These are phyloP conservation scores for Podargus strigoides DNA, from an alignment of 2,797 vertebrate species.

Conservation along the genomic window DNA sequence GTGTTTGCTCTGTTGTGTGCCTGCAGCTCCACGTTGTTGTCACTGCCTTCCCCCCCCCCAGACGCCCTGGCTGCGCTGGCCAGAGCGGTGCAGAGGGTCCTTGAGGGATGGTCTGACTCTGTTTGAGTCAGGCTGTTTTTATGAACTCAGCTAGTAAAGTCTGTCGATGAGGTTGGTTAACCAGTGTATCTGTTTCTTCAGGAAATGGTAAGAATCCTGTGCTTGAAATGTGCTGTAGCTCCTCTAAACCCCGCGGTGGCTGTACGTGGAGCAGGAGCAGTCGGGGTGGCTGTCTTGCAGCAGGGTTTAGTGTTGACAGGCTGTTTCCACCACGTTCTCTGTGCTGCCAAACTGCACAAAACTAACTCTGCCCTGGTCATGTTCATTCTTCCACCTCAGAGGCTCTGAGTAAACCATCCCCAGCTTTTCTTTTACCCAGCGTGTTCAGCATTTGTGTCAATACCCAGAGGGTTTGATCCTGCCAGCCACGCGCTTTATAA, in stretches of 20 bases:
- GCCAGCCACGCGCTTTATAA: fast-evolving
- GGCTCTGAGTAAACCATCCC: neutral
- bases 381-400: fast-evolving
- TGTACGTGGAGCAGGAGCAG: fast-evolving
- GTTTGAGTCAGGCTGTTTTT: neutral
- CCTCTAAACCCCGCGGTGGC: neutral
- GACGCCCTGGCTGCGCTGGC: no score
- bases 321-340: neutral
- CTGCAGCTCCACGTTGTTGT: no score
- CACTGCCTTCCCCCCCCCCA: no score
- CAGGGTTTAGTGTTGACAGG: fast-evolving
- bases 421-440: neutral
- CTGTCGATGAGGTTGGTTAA: neutral
- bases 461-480: neutral
- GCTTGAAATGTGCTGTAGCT: neutral
- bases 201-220: neutral
- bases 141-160: neutral
- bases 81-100: no score
- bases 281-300: neutral
- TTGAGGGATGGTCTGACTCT: no score
- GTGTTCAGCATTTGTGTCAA: neutral
- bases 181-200: neutral
- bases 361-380: neutral
- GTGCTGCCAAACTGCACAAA: neutral
- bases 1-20: no score